These are phyloP conservation scores for Dasyurus viverrinus DNA, from an alignment of 2,113 vertebrate species.

Conservation along the genomic window DNA sequence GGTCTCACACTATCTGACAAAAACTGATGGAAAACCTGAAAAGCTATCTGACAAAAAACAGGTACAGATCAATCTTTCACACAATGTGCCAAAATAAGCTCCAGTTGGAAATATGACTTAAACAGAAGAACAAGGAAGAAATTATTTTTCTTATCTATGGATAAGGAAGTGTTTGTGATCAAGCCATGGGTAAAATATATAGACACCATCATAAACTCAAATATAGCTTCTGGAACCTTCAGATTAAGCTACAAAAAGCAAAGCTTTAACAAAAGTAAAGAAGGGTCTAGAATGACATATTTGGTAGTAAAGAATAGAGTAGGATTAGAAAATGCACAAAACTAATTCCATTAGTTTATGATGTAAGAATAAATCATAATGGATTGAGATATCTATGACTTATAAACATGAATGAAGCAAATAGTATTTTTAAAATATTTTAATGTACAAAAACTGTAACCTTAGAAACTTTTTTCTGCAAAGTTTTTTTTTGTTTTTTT, in stretches of 20 bases:
- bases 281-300: constrained; percentile 58
- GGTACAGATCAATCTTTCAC: neutral
- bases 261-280: constrained; percentile 21
- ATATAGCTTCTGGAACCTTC: constrained; percentile 41
- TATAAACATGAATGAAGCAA: constrained; percentile 10
- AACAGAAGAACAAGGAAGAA: neutral
- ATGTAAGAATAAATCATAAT: constrained; percentile 12
- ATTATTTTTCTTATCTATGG: neutral
- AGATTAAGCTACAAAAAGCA: constrained; percentile 30
- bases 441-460: neutral
- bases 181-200: constrained; percentile 19
- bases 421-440: neutral
- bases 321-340: constrained; percentile 68
- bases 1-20: neutral
- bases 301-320: constrained; percentile 65
- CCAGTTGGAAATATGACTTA: neutral
- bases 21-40: neutral
- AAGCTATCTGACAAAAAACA: neutral
- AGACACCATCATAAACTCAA: neutral
- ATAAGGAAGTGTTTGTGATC: constrained; percentile 25
- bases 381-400: constrained; percentile 33
- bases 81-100: neutral
- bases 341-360: constrained; percentile 45
- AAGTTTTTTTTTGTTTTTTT: too few species aligned
- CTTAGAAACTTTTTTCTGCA: neutral